Percentiles rank a stretch among this genome's conserved stretches.
Conservation (phyloP, 2,888 invertebrate genomes). For the Hydrotaea diabolus region DNA sequence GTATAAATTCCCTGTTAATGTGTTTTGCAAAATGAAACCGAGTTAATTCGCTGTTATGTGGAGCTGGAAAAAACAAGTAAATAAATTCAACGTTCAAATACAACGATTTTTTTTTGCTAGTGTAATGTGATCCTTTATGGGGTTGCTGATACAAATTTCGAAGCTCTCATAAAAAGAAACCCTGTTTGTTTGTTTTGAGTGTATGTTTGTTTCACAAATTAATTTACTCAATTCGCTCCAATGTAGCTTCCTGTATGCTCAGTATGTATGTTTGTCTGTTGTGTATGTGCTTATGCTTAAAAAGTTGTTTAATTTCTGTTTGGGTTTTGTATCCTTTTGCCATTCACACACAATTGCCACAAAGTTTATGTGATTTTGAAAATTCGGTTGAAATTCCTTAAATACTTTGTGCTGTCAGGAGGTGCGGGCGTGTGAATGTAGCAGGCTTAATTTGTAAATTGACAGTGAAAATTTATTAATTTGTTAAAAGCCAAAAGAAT, state of each 20-base stretch:
- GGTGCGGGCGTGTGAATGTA: not conserved
- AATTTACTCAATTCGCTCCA: constrained; percentile 6
- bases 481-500: not conserved
- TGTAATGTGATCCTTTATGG: constrained; percentile 32
- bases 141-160: constrained; percentile 21
- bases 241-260: not conserved
- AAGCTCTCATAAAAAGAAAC: not conserved
- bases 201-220: constrained; percentile 27
- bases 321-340: not conserved
- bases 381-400: not conserved
- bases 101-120: too few species aligned
- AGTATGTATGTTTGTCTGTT: not conserved
- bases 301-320: constrained; percentile 17
- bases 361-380: constrained; percentile 8
- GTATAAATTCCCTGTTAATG: constrained; percentile 9
- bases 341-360: constrained; percentile 13
- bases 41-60: not conserved
- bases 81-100: too few species aligned
- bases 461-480: constrained; percentile 14
- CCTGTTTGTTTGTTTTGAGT: not conserved
- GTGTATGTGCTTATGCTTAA: not conserved
- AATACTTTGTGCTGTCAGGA: not conserved
- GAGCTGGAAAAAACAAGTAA: not conserved
- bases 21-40: constrained; percentile 9
- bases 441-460: not conserved